Percentiles rank a stretch among this genome's conserved stretches.
Conservation (phyloP, 2,888 invertebrate genomes). For the Graphium colonna region DNA sequence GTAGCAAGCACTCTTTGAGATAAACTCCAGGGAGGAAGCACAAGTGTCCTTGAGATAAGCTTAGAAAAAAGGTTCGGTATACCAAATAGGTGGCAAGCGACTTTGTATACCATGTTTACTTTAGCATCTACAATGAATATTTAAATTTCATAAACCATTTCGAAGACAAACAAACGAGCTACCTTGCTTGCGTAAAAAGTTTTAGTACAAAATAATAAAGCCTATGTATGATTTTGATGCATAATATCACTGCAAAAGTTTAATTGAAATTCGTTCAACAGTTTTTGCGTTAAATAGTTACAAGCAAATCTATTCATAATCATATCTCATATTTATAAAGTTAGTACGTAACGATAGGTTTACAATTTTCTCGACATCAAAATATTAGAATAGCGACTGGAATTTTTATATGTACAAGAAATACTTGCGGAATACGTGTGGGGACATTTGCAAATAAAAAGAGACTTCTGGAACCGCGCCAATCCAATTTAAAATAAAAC, state of each 20-base stretch:
- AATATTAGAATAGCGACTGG: background rate
- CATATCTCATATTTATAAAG: too few species aligned
- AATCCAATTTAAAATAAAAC: background rate
- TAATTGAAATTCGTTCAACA: too few species aligned
- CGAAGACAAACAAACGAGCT: too few species aligned
- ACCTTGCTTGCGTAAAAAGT: too few species aligned
- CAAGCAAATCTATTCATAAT: too few species aligned
- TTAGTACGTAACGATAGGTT: too few species aligned
- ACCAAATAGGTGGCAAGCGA: slow-evolving; percentile 30
- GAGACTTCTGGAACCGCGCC: background rate
- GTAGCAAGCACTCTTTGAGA: slow-evolving; percentile 36
- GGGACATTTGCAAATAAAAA: background rate
- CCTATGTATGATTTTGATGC: too few species aligned
- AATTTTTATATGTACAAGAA: background rate
- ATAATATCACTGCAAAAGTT: too few species aligned
- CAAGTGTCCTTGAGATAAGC: slow-evolving; percentile 40
- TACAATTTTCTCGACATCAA: too few species aligned
- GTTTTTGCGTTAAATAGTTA: too few species aligned
- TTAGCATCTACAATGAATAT: background rate
- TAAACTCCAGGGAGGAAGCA: slow-evolving; percentile 35
- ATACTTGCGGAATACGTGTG: background rate
- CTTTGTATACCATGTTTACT: slow-evolving; percentile 22
- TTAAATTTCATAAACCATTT: background rate
- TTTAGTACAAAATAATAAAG: too few species aligned
- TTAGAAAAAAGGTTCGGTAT: slow-evolving; percentile 31